Base-by-base conservation (phyloP, 2,888 invertebrate species). In the Lepidochitona cinerea region DNA sequence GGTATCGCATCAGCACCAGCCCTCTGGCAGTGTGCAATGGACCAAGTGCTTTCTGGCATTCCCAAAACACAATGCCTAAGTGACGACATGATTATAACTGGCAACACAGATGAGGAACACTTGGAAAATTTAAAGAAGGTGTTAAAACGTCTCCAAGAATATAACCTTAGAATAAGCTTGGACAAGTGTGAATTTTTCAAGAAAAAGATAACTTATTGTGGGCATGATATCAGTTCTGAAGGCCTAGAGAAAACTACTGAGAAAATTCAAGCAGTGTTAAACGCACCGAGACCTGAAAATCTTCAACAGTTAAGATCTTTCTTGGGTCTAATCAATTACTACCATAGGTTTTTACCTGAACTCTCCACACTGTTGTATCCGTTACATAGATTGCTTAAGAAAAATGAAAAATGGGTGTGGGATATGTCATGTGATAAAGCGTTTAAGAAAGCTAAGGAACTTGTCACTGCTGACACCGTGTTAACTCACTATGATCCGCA, bases 1-100 rank as follows among this genome's bases (percentile, higher is more conserved):
- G 78, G 81, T 18, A 69, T 82, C 9, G 72, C 78, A 1, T 70
- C 77, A 6, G 71, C n/a, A n/a, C n/a, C n/a, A n/a, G n/a, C n/a
- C n/a, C n/a, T n/a, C n/a, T n/a, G n/a, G n/a, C n/a, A n/a, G n/a
- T n/a, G n/a, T n/a, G n/a, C n/a, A n/a, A n/a, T n/a, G n/a, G n/a
- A n/a, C n/a, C n/a, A n/a, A n/a, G n/a, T n/a, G n/a, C n/a, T n/a
- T n/a, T n/a, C n/a, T n/a, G n/a, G n/a, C n/a, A n/a, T n/a, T n/a
- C n/a, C n/a, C n/a, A n/a, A n/a, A n/a, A n/a, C n/a, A n/a, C n/a
- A n/a, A n/a, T n/a, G n/a, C n/a, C n/a, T n/a, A n/a, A n/a, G n/a
- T n/a, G n/a, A 41, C 18, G 41, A 9, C 18, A 41, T 41, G 41
- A 41, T 41, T 9, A 41, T 41, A 9, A 41, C 41, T 12, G 41